A percentile compares a stretch with the other conserved stretches of the same genome.
phyloP scores from a whole-genome alignment of 2,888 invertebrate genomes.

The Peribatodes rhomboidaria region DNA sequence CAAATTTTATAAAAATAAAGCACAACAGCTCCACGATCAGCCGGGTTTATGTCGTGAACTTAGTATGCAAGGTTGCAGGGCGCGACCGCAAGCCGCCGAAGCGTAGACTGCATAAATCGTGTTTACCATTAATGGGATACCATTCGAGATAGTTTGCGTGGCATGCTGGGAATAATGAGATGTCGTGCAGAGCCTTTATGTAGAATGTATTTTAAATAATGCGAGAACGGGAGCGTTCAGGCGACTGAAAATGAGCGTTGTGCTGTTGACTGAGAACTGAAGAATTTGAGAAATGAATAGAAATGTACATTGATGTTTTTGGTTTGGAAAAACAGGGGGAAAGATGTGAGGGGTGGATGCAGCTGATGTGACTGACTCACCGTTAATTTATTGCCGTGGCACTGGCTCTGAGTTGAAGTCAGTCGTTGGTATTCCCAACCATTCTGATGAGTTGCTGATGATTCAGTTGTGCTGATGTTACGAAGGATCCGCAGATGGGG shows the following conservation, averaged over 20 bases:
- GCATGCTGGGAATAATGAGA: slow-evolving; percentile 25
- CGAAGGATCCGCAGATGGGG: too few species aligned
- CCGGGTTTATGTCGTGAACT: slow-evolving; percentile 9
- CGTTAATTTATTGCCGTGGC: too few species aligned
- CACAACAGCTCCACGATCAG: slow-evolving; percentile 12
- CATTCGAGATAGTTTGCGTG: slow-evolving; percentile 20
- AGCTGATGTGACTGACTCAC: too few species aligned
- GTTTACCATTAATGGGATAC: slow-evolving; percentile 27
- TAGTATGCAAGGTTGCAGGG: slow-evolving; percentile 22
- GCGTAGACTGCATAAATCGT: slow-evolving; percentile 24
- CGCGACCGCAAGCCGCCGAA: slow-evolving; percentile 16
- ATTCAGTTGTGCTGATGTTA: too few species aligned
- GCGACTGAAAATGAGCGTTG: not conserved
- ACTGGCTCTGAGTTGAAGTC: too few species aligned
- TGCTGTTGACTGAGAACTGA: not conserved
- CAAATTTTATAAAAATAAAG: slow-evolving; percentile 6
- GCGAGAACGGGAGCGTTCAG: not conserved
- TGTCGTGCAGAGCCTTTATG: slow-evolving; percentile 3
- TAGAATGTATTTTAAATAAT: slow-evolving; percentile 5
- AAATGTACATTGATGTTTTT: too few species aligned
- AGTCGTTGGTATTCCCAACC: too few species aligned
- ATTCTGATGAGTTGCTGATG: too few species aligned
- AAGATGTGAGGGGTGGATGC: too few species aligned
- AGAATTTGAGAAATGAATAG: too few species aligned
- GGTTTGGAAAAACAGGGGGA: too few species aligned